These are phyloP conservation scores for Parazoanthus darwini DNA, from an alignment of 92 coral and sea anemone genomes.

Conservation along the genomic window DNA sequence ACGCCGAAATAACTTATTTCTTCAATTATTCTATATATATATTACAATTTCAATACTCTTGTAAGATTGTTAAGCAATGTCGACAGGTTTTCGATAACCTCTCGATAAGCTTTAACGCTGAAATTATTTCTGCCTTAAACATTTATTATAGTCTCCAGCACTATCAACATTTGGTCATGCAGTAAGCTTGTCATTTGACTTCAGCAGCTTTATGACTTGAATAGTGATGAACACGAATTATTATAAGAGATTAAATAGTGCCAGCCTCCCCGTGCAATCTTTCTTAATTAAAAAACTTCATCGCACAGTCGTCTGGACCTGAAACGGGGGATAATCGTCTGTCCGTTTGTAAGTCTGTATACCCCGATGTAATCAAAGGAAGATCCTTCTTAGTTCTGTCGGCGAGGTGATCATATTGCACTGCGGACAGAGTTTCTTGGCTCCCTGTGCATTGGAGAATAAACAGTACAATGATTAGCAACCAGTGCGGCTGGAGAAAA, in stretches of 20 bases:
- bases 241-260: background rate
- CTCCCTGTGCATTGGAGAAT: conserved; percentile 59
- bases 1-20: conserved; percentile 6
- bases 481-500: background rate
- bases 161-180: background rate
- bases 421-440: conserved; percentile 90
- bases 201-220: background rate
- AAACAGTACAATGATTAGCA: background rate
- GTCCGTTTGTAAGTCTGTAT: background rate
- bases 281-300: background rate
- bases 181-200: background rate
- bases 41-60: conserved; percentile 13
- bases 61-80: background rate
- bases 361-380: conserved; percentile 42
- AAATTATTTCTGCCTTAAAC: background rate
- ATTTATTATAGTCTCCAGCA: background rate
- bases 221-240: background rate
- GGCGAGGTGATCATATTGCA: conserved; percentile 95
- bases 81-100: background rate
- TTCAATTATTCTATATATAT: conserved; percentile 11
- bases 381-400: conserved; percentile 79
- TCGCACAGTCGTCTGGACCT: background rate
- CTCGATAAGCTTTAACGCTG: background rate
- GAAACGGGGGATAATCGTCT: background rate
- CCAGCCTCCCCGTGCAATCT: background rate